Evolutionary conservation across 92 coral and sea anemone species (phyloP).

Genomic region (Virgularia gustaviana): DNA sequence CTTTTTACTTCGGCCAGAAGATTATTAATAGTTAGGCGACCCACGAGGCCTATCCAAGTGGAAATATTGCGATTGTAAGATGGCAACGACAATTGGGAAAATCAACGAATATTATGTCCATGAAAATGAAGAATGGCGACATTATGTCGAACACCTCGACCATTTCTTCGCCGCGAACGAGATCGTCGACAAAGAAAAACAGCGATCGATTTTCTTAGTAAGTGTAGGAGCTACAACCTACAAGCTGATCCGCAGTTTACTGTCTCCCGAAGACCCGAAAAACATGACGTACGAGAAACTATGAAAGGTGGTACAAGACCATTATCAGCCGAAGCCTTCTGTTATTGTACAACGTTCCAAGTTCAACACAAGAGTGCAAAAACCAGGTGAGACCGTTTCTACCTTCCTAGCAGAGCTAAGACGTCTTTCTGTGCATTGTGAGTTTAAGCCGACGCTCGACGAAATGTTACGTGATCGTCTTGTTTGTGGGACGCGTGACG

Average conservation of each 20-base stretch:
- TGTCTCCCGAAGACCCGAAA: constrained; percentile 10
- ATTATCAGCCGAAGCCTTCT: constrained; percentile 30
- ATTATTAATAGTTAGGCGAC: no score
- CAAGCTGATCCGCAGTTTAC: constrained; percentile 42
- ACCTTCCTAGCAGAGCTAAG: constrained; percentile 24
- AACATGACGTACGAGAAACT: constrained; percentile 30
- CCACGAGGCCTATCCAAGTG: no score
- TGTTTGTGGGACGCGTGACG: constrained; percentile 40
- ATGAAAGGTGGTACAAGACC: constrained; percentile 14
- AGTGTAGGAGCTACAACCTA: constrained; percentile 40
- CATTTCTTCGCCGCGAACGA: no score
- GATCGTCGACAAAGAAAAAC: constrained; percentile 27
- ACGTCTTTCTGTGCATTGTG: constrained; percentile 27
- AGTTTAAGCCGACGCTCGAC: constrained; percentile 34
- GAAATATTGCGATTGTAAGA: no score
- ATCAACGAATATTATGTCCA: no score
- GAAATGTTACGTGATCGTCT: constrained; percentile 49
- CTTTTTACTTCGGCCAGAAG: no score
- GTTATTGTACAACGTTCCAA: constrained; percentile 44
- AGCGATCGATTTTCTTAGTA: constrained; percentile 40
- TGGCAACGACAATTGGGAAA: no score
- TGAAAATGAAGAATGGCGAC: no score
- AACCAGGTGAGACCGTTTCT: constrained; percentile 34
- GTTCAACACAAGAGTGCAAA: constrained; percentile 34
- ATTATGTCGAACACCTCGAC: no score